A percentile compares a stretch with the other conserved stretches of the same genome.
These are phyloP conservation scores for Pedetes capensis DNA, from an alignment of 2,113 vertebrate genomes.

Conservation along the genomic window DNA sequence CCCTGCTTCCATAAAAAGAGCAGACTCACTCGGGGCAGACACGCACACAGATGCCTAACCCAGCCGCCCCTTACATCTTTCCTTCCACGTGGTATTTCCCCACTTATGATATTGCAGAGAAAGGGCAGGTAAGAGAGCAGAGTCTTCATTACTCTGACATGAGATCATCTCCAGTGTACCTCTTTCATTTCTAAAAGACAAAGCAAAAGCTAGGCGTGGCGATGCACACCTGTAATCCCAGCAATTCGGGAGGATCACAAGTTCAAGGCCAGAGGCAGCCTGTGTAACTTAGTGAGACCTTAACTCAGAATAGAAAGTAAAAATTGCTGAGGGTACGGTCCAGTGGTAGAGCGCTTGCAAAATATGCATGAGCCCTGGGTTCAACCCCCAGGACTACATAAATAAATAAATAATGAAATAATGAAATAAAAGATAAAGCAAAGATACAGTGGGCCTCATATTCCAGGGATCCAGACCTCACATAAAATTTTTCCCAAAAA, in stretches of 20 bases:
- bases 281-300: no score
- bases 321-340: no score
- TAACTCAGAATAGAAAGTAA: no score
- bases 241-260: no score
- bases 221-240: no score
- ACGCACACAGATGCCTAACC: not conserved
- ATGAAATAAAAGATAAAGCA: not conserved
- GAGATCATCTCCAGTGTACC: not conserved
- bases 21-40: not conserved
- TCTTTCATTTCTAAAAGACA: not conserved
- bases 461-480: not conserved
- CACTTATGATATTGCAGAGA: not conserved
- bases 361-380: no score
- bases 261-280: no score
- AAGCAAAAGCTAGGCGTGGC: no score
- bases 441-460: not conserved
- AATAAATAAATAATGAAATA: no score
- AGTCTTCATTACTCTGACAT: not conserved
- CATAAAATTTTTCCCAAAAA: not conserved
- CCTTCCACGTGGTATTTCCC: not conserved
- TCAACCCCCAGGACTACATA: no score
- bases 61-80: not conserved
- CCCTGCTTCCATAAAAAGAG: not conserved
- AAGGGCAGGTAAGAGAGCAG: not conserved
- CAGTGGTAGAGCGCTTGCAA: no score